Conservation (phyloP, 35 echinoderm and acorn worm genomes). For the Apostichopus parvimensis region DNA sequence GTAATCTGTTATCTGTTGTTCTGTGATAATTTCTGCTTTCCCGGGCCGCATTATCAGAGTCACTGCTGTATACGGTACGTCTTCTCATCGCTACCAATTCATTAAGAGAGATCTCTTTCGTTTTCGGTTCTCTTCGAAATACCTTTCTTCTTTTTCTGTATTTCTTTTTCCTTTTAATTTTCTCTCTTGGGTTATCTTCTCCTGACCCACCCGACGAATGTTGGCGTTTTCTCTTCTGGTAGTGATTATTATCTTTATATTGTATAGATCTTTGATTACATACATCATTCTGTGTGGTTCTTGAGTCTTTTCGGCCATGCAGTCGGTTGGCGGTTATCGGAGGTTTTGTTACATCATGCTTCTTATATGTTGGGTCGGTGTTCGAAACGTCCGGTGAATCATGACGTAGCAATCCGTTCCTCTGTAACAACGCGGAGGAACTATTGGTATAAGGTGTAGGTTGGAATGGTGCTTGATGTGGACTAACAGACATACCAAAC, state of each 20-base stretch:
- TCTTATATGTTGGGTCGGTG: too few relatives aligned
- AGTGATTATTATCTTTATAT: background rate
- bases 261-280: background rate
- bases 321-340: background rate
- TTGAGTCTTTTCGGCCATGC: background rate
- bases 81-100: constrained; percentile 3
- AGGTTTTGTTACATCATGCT: background rate
- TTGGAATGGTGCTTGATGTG: background rate
- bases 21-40: background rate
- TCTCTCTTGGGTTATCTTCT: background rate
- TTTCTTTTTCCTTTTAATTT: background rate
- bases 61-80: background rate
- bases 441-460: background rate
- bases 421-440: background rate
- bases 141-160: constrained; percentile 11
- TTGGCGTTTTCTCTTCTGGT: background rate
- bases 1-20: background rate
- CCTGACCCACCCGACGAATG: constrained; percentile 7
- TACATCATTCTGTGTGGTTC: background rate
- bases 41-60: background rate
- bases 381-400: background rate
- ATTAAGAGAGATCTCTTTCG: background rate
- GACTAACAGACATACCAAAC: background rate
- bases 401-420: background rate
- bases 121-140: background rate